Percentiles rank a stretch among this genome's conserved stretches.
Evolutionary conservation across 2,797 vertebrate genomes (phyloP).

Genomic region (Aratinga solstitialis): DNA sequence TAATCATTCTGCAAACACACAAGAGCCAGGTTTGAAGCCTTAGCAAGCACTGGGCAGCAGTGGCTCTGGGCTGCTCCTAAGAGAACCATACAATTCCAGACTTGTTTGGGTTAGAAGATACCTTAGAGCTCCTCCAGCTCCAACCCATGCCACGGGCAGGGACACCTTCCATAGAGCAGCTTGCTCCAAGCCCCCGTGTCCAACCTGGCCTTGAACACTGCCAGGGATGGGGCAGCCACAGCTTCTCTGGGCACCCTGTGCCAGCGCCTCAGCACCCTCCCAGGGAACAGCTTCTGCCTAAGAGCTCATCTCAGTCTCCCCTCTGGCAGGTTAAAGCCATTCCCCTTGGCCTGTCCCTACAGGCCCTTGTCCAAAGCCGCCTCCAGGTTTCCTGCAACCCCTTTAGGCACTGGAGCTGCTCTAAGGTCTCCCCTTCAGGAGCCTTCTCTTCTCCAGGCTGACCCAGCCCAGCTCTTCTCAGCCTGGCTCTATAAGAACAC

Average conservation of each 20-base stretch:
- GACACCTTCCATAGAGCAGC: too few relatives aligned
- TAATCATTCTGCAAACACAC: neutral
- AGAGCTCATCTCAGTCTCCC: too few relatives aligned
- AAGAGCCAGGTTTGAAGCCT: neutral
- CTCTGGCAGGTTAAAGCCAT: too few relatives aligned
- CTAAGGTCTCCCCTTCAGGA: neutral
- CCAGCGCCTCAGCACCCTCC: too few relatives aligned
- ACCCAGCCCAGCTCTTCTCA: neutral
- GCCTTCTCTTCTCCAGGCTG: neutral
- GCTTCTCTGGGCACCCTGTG: too few relatives aligned
- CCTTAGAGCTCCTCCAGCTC: neutral
- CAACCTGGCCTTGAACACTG: too few relatives aligned
- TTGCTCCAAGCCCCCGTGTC: too few relatives aligned
- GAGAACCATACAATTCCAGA: neutral
- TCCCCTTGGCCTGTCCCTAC: neutral
- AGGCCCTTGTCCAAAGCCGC: neutral
- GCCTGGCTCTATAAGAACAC: neutral
- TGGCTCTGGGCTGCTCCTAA: neutral
- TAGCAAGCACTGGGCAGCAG: neutral
- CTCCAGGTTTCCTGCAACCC: neutral
- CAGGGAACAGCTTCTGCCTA: too few relatives aligned
- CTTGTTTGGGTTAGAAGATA: neutral
- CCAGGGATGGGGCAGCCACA: too few relatives aligned
- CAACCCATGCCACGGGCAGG: too few relatives aligned
- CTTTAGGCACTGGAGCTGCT: neutral